These are phyloP conservation scores for Cyanistes caeruleus DNA, from an alignment of 2,113 vertebrate species.

Conservation along the genomic window DNA sequence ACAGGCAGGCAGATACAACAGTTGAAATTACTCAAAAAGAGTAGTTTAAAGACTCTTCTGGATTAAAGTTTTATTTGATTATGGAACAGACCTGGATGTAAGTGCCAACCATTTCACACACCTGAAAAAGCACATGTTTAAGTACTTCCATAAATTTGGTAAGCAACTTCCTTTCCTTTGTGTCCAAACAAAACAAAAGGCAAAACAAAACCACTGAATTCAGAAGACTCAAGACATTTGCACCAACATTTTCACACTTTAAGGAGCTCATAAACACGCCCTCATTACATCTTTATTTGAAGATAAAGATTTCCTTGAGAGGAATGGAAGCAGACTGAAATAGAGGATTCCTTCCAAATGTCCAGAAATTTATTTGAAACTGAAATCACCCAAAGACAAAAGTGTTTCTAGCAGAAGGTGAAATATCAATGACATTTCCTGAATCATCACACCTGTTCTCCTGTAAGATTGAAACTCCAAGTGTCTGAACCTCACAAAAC, in stretches of 20 bases:
- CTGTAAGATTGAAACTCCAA: not conserved
- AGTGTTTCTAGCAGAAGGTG: not conserved
- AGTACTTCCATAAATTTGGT: conserved; percentile 9
- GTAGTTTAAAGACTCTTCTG: conserved; percentile 44
- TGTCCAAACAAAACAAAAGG: not conserved
- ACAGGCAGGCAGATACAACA: conserved; percentile 40
- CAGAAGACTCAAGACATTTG: not conserved
- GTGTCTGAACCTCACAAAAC: not conserved
- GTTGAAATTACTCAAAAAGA: conserved; percentile 51
- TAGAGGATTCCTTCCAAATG: not conserved
- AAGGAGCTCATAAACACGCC: not conserved
- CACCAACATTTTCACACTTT: not conserved
- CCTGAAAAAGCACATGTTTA: conserved; percentile 35
- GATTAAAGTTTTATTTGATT: conserved; percentile 66
- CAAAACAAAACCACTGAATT: not conserved
- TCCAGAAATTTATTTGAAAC: not conserved
- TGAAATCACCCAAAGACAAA: not conserved
- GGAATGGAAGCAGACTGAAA: not conserved
- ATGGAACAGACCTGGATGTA: conserved; percentile 18
- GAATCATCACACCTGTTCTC: not conserved
- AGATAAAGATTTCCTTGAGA: not conserved
- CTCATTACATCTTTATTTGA: not conserved
- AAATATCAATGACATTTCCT: not conserved
- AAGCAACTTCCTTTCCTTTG: not conserved
- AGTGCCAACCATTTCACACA: conserved; percentile 20